Percentiles rank a stretch among this genome's conserved stretches.
These are phyloP conservation scores for Rhinolophus ferrumequinum DNA, from an alignment of 2,113 vertebrate genomes.

Conservation along the genomic window DNA sequence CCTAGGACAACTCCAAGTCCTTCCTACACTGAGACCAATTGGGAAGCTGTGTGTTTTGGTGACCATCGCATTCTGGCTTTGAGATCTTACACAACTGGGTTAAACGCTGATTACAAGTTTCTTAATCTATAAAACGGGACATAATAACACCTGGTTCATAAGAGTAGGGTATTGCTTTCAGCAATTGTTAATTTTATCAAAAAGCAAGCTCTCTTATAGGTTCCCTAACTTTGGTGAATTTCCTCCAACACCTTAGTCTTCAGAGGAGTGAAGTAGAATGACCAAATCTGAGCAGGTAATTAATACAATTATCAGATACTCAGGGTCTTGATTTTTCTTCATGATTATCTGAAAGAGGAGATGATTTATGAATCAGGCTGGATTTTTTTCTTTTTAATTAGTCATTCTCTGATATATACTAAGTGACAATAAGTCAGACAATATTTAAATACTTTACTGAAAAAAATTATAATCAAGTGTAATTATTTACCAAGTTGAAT, in stretches of 20 bases:
- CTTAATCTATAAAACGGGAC: background rate
- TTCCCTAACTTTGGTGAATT: background rate
- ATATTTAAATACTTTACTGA: background rate
- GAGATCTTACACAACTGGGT: background rate
- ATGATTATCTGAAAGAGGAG: background rate
- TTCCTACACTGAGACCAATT: background rate
- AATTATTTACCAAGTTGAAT: constrained; percentile 1
- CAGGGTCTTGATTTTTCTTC: background rate
- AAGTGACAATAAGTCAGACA: background rate
- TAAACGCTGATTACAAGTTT: background rate
- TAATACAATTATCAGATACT: background rate
- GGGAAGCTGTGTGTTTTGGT: background rate
- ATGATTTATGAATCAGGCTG: background rate
- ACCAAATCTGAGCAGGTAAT: background rate
- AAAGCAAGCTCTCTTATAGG: background rate
- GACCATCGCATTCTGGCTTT: background rate
- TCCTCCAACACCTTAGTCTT: background rate
- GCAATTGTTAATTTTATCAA: background rate
- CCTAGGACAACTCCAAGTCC: background rate
- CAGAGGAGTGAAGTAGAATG: background rate
- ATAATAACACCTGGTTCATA: background rate
- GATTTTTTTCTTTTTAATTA: background rate
- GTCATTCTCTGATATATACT: background rate
- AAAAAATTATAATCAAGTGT: background rate
- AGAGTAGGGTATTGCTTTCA: background rate